Evolutionary conservation across 2,113 vertebrate species (phyloP).

Genomic region (Calyptommatus sinebrachiatus): DNA sequence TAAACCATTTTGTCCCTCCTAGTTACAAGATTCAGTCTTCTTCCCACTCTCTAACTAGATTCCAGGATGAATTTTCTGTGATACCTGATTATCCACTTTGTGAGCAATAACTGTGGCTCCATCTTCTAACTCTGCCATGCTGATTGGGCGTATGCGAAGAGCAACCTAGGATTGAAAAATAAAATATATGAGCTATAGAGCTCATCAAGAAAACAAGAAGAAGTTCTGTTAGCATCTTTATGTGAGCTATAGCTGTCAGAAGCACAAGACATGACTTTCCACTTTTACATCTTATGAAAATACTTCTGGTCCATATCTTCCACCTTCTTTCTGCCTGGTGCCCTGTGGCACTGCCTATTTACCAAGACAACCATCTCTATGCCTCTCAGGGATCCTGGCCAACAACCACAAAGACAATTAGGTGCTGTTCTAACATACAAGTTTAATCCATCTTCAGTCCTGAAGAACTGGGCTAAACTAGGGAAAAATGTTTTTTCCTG

Average conservation of each 20-base stretch:
- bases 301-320: neutral
- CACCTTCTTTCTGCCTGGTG: neutral
- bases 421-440: too few relatives aligned
- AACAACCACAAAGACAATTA: neutral
- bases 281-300: neutral
- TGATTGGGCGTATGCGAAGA: constrained; percentile 86
- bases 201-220: neutral
- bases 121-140: constrained; percentile 82
- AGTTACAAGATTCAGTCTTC: neutral
- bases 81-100: constrained; percentile 86
- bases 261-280: neutral
- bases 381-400: neutral
- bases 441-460: too few relatives aligned
- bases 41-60: neutral
- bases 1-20: neutral
- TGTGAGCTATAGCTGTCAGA: neutral
- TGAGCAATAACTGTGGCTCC: constrained; percentile 83
- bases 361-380: neutral
- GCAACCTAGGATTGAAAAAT: constrained; percentile 75
- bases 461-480: too few relatives aligned
- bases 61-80: neutral
- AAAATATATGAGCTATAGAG: neutral
- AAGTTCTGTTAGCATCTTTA: neutral
- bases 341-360: neutral
- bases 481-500: too few relatives aligned